Evolutionary conservation across 2,888 invertebrate genomes (phyloP), one percentile per base, ranked within the genome.

Genomic region (Ecliptopera silaceata): DNA sequence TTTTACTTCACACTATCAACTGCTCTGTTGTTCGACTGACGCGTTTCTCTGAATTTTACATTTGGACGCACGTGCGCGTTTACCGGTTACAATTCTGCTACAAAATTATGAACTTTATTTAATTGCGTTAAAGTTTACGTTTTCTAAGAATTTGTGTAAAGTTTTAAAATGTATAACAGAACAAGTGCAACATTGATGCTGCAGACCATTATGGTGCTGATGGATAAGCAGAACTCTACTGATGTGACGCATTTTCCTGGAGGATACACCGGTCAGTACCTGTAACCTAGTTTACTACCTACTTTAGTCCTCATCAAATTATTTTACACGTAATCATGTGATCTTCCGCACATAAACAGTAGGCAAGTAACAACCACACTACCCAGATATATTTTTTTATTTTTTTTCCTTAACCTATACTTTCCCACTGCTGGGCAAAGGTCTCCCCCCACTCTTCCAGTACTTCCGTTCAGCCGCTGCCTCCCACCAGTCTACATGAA

Each of bases 181-280:
- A 91, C 91, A 11, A 89, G 90, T 84, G 90, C 91, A 1, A 86
- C 88, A 43, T 66, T 92, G 63, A 89, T 92, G 91, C 79, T 92
- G 56, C 91, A 91, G 61, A 91, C 92, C 20, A 89, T 92, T 48
- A 87, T 92, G 86, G 84, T 91, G 56, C 72, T 92, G 60, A 88
- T 91, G 87, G 86, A 90, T 61, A 89, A 90, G 64, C 89, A 90
- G 56, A 91, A 91, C 75, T 77, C 86, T 5, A 82, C 88, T 1
- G 82, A 82, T 61, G 86, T 87, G 47, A 88, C 86, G 6, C 80
- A 79, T 61, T 87, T 79, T 51, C 88, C 88, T 1, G 71, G 72
- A 17, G 75, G 74, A 59, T 86, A 80, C 69, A 75, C 71, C 67
- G 89, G 89, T 88, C 71, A 80, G 88, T 88, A 63, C 43, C 11